Evolutionary conservation across 2,797 vertebrate species (phyloP).

Genomic region (Lutjanus campechanus): DNA sequence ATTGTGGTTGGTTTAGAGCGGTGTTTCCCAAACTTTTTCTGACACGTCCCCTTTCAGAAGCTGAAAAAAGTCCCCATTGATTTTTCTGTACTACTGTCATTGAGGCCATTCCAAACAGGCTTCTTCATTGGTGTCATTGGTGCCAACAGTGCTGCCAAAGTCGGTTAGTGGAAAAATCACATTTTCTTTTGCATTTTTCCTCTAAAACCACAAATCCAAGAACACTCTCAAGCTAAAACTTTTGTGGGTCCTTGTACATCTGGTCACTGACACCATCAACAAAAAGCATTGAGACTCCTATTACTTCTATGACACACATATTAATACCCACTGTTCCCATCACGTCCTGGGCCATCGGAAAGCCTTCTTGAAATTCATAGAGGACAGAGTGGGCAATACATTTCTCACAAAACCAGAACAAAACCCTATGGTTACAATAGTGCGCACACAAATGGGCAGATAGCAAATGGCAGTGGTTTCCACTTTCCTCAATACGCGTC

Average conservation of each 20-base stretch:
- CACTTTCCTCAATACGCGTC: conserved; percentile 45
- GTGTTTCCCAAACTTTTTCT: no score
- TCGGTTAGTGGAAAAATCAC: neutral
- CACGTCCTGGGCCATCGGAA: conserved; percentile 18
- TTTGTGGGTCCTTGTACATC: neutral
- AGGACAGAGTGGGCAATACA: conserved; percentile 26
- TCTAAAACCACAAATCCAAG: neutral
- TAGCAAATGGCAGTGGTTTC: conserved; percentile 62
- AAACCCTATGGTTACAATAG: conserved; percentile 55
- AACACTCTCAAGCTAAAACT: neutral
- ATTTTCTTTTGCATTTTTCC: neutral
- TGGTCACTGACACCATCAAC: conserved; percentile 36
- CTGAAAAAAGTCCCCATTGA: no score
- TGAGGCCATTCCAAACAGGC: neutral
- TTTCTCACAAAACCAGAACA: conserved; percentile 58
- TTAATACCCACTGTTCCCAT: conserved; percentile 53
- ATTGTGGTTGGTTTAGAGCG: no score
- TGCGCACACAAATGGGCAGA: conserved; percentile 54
- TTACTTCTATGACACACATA: conserved; percentile 47
- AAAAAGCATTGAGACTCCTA: conserved; percentile 15
- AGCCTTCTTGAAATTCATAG: conserved; percentile 64
- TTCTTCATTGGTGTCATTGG: neutral
- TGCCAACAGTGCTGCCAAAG: neutral
- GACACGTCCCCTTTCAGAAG: no score
- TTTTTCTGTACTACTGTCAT: neutral